Base-by-base conservation (phyloP, 2,113 vertebrate genomes). In the Chamaea fasciata region DNA sequence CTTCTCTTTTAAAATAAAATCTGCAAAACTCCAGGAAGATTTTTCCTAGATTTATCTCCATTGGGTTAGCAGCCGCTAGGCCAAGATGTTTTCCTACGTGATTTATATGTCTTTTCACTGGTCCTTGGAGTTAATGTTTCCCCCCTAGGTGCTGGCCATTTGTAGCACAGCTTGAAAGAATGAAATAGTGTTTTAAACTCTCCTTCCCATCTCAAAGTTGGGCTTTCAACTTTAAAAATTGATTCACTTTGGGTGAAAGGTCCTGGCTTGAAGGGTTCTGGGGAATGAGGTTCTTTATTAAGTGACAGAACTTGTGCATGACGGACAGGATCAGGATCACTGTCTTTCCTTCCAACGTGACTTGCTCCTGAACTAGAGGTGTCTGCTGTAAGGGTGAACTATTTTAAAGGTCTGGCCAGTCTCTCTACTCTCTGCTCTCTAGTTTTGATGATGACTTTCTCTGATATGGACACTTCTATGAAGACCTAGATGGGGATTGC, bases 41-140 rank as follows among this genome's bases (percentile, higher is more conserved):
- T 96, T 93, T 95, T 87, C 91, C 83, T 88, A 89, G 93, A 95
- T 97, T 97, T 97, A 97, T 97, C 37, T 97, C 63, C 64, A 80
- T 27, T 96, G 93, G n/a, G 57, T 94, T 91, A 73, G 93, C 88
- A 95, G 81, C 94, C 37, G 83, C 74, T 50, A 86, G 95, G 94
- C 87, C 76, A 73, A 80, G 90, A 95, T 93, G 84, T 68, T 95
- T 97, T 65, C 92, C 86, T 74, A 70, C 47, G 83, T 96, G 96
- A 97, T 97, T 97, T 97, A 97, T 97, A 85, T 77, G 31, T 89
- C 89, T 97, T 94, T 97, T 96, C 76, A 87, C 75, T 89, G 81
- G 90, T 91, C 87, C 81, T 85, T 84, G 89, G 92, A 97, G 90
- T 96, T 97, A 97, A 96, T 97, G 94, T 52, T 84, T 86, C 75